These are phyloP conservation scores for Pollicipes pollicipes DNA, from an alignment of 1,140 invertebrate genomes.

Conservation along the genomic window DNA sequence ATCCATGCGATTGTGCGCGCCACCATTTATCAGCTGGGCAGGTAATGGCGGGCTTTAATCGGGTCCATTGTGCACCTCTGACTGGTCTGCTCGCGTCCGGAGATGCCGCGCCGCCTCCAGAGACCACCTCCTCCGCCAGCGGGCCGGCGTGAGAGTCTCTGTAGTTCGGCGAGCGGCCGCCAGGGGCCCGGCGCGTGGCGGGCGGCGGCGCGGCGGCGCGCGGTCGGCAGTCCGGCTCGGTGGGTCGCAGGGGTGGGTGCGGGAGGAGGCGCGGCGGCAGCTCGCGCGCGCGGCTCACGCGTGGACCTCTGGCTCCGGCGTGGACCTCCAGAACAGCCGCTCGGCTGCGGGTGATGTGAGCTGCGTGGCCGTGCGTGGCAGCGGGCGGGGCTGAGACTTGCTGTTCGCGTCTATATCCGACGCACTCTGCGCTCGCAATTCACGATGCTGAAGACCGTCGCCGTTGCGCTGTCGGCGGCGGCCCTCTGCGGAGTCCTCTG, in stretches of 20 bases:
- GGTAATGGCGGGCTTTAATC: too few relatives aligned
- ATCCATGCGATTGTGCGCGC: too few relatives aligned
- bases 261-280: too few relatives aligned
- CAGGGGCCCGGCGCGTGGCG: neutral
- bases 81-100: too few relatives aligned
- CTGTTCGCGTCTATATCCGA: neutral
- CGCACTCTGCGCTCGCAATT: neutral
- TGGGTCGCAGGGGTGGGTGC: too few relatives aligned
- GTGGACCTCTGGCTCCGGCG: neutral
- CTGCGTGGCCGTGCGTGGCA: neutral
- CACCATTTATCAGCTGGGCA: too few relatives aligned
- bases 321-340: too few relatives aligned
- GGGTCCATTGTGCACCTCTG: too few relatives aligned
- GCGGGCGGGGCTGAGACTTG: neutral
- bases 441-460: neutral
- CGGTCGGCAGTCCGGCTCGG: neutral
- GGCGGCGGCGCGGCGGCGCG: too few relatives aligned
- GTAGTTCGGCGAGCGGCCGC: neutral
- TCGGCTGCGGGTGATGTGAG: neutral
- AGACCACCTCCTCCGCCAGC: too few relatives aligned
- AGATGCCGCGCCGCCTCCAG: too few relatives aligned
- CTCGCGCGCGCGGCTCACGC: too few relatives aligned
- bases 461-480: neutral
- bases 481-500: neutral
- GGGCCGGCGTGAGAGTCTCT: neutral